Conservation (phyloP, 1,140 invertebrate species). For the Papilio helenus region DNA sequence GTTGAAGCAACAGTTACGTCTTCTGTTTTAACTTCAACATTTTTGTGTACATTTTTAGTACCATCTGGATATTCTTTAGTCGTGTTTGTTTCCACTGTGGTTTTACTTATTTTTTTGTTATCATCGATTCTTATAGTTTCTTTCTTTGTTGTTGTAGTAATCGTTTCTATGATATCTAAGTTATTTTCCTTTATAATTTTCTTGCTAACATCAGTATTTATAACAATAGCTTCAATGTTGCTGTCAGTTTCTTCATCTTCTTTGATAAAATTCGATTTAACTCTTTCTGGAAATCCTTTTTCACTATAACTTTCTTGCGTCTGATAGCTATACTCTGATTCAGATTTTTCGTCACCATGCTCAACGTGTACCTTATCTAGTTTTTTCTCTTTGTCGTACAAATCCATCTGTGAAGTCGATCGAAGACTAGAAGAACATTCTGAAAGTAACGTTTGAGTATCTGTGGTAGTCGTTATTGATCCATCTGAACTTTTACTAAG, state of each 20-base stretch:
- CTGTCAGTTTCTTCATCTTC: slow-evolving; percentile 67
- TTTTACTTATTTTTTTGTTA: slow-evolving; percentile 70
- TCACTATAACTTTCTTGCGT: slow-evolving; percentile 39
- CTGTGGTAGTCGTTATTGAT: slow-evolving; percentile 76
- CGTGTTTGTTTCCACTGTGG: slow-evolving; percentile 75
- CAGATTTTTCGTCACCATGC: slow-evolving; percentile 56
- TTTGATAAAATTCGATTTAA: slow-evolving; percentile 53
- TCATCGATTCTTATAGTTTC: slow-evolving; percentile 73
- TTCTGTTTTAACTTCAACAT: slow-evolving; percentile 77
- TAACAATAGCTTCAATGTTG: slow-evolving; percentile 75
- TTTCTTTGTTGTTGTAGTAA: slow-evolving; percentile 78
- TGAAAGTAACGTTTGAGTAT: slow-evolving; percentile 79
- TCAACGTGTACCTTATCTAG: slow-evolving; percentile 56
- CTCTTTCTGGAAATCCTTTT: slow-evolving; percentile 51
- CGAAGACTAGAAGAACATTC: slow-evolving; percentile 81
- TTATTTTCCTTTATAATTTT: slow-evolving; percentile 75
- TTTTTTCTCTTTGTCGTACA: slow-evolving; percentile 62
- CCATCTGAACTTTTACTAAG: slow-evolving; percentile 80
- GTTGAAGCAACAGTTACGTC: slow-evolving; percentile 63
- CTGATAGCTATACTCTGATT: slow-evolving; percentile 40
- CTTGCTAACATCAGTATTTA: slow-evolving; percentile 80
- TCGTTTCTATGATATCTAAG: slow-evolving; percentile 77
- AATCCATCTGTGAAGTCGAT: slow-evolving; percentile 78
- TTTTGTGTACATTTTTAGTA: slow-evolving; percentile 72
- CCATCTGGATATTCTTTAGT: slow-evolving; percentile 77